Conservation (phyloP, 2,888 invertebrate species). For the Anagyrus pseudococci region DNA sequence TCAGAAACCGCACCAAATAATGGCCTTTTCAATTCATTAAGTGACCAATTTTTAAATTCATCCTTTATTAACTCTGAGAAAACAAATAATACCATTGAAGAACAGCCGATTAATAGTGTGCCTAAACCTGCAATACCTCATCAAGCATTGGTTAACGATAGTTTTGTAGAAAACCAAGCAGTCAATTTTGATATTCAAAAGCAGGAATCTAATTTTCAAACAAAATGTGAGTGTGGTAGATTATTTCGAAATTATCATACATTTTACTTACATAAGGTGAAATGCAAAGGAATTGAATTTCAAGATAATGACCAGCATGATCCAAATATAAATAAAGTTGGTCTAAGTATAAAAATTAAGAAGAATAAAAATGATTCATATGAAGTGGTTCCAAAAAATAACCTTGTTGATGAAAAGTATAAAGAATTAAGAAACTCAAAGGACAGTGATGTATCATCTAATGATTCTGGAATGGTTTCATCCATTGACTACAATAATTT, state of each 20-base stretch:
- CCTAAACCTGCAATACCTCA: too few species aligned
- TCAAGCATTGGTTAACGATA: too few species aligned
- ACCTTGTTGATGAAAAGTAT: constrained; percentile 41
- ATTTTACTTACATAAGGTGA: constrained; percentile 48
- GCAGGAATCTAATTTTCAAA: too few species aligned
- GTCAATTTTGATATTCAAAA: too few species aligned
- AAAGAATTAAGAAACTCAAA: constrained; percentile 39
- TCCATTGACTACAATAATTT: constrained; percentile 33
- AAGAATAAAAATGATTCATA: constrained; percentile 56
- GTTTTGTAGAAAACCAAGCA: too few species aligned
- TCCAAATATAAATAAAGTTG: constrained; percentile 49
- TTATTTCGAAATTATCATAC: constrained; percentile 50
- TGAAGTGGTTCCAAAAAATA: constrained; percentile 53
- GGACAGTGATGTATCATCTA: constrained; percentile 36
- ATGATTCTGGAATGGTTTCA: constrained; percentile 40
- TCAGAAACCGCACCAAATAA: background rate
- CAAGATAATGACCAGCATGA: constrained; percentile 24
- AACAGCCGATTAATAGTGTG: too few species aligned
- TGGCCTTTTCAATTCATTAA: constrained; percentile 28
- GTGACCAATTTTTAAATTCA: constrained; percentile 43
- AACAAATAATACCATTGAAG: too few species aligned
- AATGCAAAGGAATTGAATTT: constrained; percentile 40
- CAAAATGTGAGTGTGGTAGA: constrained; percentile 49
- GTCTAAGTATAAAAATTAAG: constrained; percentile 57
- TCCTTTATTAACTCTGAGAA: constrained; percentile 22